A percentile compares a stretch with the other conserved stretches of the same genome.
These are phyloP conservation scores for Frankliniella intonsa DNA, from an alignment of 2,888 invertebrate genomes.

Conservation along the genomic window DNA sequence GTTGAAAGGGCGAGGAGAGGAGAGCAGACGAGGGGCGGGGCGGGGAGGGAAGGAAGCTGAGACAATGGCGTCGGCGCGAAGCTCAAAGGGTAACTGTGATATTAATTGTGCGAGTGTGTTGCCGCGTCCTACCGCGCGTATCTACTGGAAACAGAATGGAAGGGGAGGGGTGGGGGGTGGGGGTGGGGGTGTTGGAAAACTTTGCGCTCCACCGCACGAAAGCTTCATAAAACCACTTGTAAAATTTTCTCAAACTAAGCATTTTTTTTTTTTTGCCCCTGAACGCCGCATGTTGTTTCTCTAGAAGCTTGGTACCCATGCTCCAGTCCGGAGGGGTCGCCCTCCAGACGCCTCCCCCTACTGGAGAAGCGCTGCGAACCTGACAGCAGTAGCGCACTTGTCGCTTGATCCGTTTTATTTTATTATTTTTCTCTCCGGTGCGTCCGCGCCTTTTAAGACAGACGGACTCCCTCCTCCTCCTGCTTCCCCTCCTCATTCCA, in stretches of 20 bases:
- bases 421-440: neutral
- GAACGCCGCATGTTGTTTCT: neutral
- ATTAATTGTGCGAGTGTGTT: conserved; percentile 14
- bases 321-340: neutral
- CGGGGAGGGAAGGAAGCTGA: neutral
- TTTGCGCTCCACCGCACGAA: too few species aligned
- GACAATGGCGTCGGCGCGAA: conserved; percentile 13
- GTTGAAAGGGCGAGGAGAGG: too few species aligned
- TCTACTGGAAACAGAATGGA: neutral
- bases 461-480: neutral
- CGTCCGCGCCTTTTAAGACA: neutral
- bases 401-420: conserved; percentile 11
- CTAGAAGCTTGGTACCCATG: neutral
- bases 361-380: neutral
- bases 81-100: neutral
- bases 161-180: neutral
- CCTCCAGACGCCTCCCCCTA: neutral
- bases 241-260: neutral
- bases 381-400: neutral
- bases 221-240: too few species aligned
- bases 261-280: neutral
- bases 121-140: neutral
- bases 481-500: neutral
- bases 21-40: neutral
- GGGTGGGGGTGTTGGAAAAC: neutral